These are phyloP conservation scores for Dugesia japonica DNA, from an alignment of 2,888 invertebrate species.

Conservation along the genomic window DNA sequence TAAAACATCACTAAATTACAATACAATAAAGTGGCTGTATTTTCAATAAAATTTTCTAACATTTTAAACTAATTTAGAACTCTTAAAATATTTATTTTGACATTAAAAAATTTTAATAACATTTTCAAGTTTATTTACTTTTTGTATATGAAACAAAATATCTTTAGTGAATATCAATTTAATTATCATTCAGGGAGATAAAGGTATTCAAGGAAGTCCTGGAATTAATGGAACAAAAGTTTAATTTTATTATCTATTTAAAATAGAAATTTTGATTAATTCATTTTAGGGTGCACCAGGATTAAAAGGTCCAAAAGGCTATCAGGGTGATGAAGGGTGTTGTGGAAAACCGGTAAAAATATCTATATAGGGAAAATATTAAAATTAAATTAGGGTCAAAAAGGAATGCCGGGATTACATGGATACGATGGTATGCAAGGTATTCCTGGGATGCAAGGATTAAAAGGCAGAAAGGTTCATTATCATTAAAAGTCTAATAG, in stretches of 20 bases:
- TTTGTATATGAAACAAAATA: no score
- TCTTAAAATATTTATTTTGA: no score
- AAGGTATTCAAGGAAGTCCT: background rate
- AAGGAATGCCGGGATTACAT: background rate
- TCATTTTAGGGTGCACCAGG: background rate
- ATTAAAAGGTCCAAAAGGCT: slow-evolving; percentile 2
- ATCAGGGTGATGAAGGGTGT: background rate
- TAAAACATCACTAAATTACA: no score
- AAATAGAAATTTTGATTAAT: background rate
- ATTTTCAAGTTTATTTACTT: no score
- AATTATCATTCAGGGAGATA: background rate
- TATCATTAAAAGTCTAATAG: no score
- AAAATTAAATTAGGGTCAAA: slow-evolving; percentile 20
- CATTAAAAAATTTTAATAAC: no score
- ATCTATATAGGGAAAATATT: background rate
- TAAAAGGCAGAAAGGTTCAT: background rate
- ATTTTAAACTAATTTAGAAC: no score
- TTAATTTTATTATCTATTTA: background rate
- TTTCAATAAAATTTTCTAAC: no score
- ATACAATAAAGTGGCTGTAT: no score
- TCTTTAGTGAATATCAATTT: no score
- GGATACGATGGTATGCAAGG: background rate
- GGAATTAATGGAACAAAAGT: background rate
- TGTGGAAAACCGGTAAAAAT: background rate
- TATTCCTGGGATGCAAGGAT: background rate